A percentile compares a stretch with the other conserved stretches of the same genome.
These are phyloP conservation scores for Serripes groenlandicus DNA, from an alignment of 2,888 invertebrate genomes.

Conservation along the genomic window DNA sequence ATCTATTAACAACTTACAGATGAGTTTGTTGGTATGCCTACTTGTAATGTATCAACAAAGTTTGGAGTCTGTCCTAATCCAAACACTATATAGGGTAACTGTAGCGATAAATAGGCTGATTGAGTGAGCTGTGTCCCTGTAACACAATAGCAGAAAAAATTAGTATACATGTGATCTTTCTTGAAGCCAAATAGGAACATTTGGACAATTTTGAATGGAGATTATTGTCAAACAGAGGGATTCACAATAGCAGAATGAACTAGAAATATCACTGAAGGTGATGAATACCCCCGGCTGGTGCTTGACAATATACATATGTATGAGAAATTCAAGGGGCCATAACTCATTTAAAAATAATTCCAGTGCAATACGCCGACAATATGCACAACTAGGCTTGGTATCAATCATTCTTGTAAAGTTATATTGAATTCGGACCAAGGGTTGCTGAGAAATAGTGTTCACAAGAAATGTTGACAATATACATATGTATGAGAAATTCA, in stretches of 20 bases:
- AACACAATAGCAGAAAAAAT: constrained; percentile 27
- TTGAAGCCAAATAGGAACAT: neutral
- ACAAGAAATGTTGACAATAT: too few relatives aligned
- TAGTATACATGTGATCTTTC: neutral
- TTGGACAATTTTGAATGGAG: neutral
- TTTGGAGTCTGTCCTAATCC: constrained; percentile 99
- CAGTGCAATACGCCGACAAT: too few relatives aligned
- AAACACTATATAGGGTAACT: constrained; percentile 97
- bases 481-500: too few relatives aligned
- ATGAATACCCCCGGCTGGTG: neutral
- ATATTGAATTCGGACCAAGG: too few relatives aligned
- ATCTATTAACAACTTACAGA: constrained; percentile 55
- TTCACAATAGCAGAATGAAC: too few relatives aligned
- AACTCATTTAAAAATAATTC: too few relatives aligned
- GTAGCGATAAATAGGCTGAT: constrained; percentile 96
- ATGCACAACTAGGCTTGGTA: too few relatives aligned
- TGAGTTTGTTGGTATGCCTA: constrained; percentile 88
- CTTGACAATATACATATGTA: too few relatives aligned
- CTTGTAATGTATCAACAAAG: constrained; percentile 96
- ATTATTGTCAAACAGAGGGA: neutral
- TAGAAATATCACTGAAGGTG: neutral
- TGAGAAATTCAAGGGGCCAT: too few relatives aligned
- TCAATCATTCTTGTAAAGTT: too few relatives aligned
- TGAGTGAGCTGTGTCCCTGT: constrained; percentile 95
- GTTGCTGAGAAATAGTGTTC: too few relatives aligned